phyloP scores from a whole-genome alignment of 2,113 vertebrate species.

The Hippotragus niger region DNA sequence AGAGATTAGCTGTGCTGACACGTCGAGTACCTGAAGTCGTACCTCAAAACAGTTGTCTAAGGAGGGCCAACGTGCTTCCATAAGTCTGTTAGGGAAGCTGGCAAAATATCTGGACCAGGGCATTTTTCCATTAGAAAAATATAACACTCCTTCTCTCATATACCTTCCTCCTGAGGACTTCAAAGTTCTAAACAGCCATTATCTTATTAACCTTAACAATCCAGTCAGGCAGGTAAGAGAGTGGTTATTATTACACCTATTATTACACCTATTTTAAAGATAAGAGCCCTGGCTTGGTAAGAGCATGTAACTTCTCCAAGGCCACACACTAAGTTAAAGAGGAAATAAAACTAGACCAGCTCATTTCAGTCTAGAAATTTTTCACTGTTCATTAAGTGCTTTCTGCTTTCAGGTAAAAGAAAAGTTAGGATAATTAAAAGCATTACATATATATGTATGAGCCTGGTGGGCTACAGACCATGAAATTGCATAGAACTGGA shows the following conservation, averaged over 20 bases:
- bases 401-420: neutral
- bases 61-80: neutral
- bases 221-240: conserved; percentile 27
- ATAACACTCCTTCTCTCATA: neutral
- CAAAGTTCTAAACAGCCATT: conserved; percentile 52
- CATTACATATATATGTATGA: neutral
- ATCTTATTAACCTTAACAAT: conserved; percentile 59
- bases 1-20: neutral
- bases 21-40: neutral
- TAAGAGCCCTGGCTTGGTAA: neutral
- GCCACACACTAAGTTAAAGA: conserved; percentile 47
- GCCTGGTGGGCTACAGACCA: neutral
- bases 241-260: neutral
- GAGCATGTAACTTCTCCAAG: neutral
- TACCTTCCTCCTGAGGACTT: neutral
- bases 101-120: neutral
- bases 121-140: conserved; percentile 1
- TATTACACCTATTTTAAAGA: conserved; percentile 55
- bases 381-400: neutral
- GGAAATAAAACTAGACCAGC: neutral
- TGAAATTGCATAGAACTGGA: neutral
- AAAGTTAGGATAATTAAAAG: neutral
- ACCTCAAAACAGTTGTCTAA: neutral
- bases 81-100: neutral
- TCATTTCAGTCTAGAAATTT: neutral